phyloP scores from a whole-genome alignment of 2,113 vertebrate genomes.

The Hirundichthys speculiger region DNA sequence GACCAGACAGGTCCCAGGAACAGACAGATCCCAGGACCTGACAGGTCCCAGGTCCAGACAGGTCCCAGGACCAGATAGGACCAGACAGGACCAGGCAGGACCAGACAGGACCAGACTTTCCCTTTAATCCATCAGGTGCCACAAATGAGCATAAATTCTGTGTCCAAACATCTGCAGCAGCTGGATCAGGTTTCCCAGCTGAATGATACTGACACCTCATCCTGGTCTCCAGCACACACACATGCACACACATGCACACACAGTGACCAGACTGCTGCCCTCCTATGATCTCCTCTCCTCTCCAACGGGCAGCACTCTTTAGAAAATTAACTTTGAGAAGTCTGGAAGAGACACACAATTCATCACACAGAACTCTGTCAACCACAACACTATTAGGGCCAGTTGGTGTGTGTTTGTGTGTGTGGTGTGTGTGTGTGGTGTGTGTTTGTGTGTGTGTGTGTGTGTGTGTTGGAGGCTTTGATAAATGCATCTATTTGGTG shows the following conservation, averaged over 20 bases:
- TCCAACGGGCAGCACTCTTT: constrained; percentile 86
- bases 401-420: constrained; percentile 26
- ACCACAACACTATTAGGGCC: constrained; percentile 75
- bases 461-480: constrained; percentile 57
- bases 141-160: constrained; percentile 28
- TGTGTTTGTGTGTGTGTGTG: constrained; percentile 27
- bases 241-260: constrained; percentile 34
- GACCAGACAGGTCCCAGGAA: too few species aligned
- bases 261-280: constrained; percentile 55
- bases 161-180: constrained; percentile 13
- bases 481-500: constrained; percentile 73
- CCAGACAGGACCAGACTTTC: constrained; percentile 20
- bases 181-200: constrained; percentile 12
- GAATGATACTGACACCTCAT: constrained; percentile 38
- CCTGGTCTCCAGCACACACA: constrained; percentile 10
- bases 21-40: too few species aligned
- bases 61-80: too few species aligned
- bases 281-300: constrained; percentile 83
- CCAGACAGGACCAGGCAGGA: too few species aligned
- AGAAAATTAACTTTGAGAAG: constrained; percentile 88
- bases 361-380: constrained; percentile 78
- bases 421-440: constrained; percentile 28
- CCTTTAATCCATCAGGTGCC: constrained; percentile 13
- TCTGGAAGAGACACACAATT: constrained; percentile 77
- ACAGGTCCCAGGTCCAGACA: too few species aligned